Evolutionary conservation across 2,113 vertebrate species (phyloP), one percentile per base, ranked within the genome.

Genomic region (Gadus macrocephalus): DNA sequence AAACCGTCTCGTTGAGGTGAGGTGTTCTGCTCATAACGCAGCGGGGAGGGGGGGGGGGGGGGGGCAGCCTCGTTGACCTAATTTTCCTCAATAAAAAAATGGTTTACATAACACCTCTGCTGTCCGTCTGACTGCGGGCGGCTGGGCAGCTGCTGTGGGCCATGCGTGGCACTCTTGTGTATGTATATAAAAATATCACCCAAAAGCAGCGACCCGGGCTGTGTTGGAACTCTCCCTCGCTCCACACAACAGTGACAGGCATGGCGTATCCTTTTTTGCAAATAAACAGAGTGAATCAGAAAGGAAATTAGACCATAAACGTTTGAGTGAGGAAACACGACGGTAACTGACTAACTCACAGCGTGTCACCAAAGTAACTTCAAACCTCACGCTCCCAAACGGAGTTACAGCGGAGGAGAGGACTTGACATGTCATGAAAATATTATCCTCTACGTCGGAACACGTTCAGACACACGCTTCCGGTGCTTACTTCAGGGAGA

Each of bases 51-150:
- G 20, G 20, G 20, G 20, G 20, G 20, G 20, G 85, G 79, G 42
- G 9, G 42, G 2, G 5, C 8, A 9, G 42, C 42, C 42, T 49
- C 9, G 42, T 49, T 83, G 84, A 88, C 78, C 86, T 89, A 80
- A 89, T 87, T 89, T 88, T 86, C 83, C 74, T 12, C 53, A 86
- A 88, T 90, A 86, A 84, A 83, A 83, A 86, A 81, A 69, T 62
- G 80, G 83, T 91, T 91, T 90, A 91, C 86, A 87, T 90, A 90
- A 91, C 83, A 85, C 85, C 76, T 86, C 83, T 81, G 81, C 42
- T 85, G 79, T 64, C 55, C 15, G 55, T 77, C 76, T 79, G 83
- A 83, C 86, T 70, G 81, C 73, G 73, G 78, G 74, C 67, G 53
- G 55, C 42, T 68, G 83, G 81, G 84, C 78, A 85, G 85, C 88